A percentile compares a stretch with the other conserved stretches of the same genome.
phyloP scores from a whole-genome alignment of 1,140 invertebrate species.

The Zaprionus africanus region DNA sequence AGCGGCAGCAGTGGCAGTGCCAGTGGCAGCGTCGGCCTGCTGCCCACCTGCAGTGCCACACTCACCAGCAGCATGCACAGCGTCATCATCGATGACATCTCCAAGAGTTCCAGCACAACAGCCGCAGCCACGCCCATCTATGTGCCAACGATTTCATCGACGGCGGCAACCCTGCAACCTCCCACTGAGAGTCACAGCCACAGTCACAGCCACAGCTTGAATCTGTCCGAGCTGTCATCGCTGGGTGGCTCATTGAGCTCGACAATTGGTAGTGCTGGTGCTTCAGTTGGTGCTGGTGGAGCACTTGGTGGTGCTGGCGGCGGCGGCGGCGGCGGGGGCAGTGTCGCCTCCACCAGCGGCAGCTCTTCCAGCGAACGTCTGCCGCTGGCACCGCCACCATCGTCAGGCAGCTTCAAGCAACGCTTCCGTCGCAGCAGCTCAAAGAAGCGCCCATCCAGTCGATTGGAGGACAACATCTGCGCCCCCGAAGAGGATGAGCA shows the following conservation, averaged over 20 bases:
- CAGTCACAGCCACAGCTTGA: constrained; percentile 48
- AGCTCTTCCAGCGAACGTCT: constrained; percentile 68
- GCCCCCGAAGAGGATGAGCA: constrained; percentile 59
- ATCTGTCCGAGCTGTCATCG: constrained; percentile 55
- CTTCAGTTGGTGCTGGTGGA: neutral
- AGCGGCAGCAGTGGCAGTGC: constrained; percentile 17
- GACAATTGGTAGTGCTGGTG: neutral
- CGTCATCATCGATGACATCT: constrained; percentile 80
- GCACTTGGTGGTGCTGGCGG: neutral
- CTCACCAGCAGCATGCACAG: constrained; percentile 68
- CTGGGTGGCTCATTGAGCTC: constrained; percentile 34
- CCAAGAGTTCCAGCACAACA: constrained; percentile 67
- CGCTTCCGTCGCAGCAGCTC: constrained; percentile 78
- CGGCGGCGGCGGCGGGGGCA: constrained; percentile 11
- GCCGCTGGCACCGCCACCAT: constrained; percentile 38
- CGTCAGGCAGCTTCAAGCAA: constrained; percentile 73
- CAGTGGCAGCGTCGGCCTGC: constrained; percentile 40
- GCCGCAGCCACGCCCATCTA: constrained; percentile 73
- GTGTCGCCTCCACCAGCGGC: constrained; percentile 58
- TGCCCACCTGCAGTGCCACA: constrained; percentile 25
- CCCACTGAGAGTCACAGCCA: constrained; percentile 43
- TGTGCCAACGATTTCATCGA: constrained; percentile 76
- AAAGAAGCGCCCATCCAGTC: constrained; percentile 57
- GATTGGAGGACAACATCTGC: constrained; percentile 39
- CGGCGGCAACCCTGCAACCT: constrained; percentile 57